Percentiles rank a stretch among this genome's conserved stretches.
Conservation (phyloP, 2,113 vertebrate species). For the Phylloscopus whistleri region DNA sequence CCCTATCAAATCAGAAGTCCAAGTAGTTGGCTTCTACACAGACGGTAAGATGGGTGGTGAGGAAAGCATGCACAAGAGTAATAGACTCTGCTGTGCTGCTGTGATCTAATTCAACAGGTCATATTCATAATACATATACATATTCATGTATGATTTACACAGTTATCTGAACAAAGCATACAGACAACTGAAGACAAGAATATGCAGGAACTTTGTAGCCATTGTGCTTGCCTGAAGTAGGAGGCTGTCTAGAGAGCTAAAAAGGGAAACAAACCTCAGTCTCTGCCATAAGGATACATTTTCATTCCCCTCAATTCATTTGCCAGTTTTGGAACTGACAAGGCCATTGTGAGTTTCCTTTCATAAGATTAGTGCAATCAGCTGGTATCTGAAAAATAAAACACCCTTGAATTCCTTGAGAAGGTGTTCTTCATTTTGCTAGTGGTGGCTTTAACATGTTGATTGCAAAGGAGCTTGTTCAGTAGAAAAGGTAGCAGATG, state of each 20-base stretch:
- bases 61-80: background rate
- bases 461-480: background rate
- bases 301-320: background rate
- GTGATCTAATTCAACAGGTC: background rate
- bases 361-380: background rate
- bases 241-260: background rate
- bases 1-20: background rate
- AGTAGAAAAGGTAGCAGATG: background rate
- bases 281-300: accelerated
- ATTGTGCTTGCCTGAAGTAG: background rate
- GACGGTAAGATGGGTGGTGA: background rate
- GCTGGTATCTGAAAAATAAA: background rate
- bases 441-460: background rate
- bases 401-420: background rate
- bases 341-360: background rate
- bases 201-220: background rate
- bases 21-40: background rate
- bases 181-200: background rate
- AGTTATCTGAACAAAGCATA: background rate
- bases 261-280: background rate
- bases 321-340: background rate
- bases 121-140: background rate
- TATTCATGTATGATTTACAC: background rate
- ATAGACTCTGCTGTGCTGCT: background rate
- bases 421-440: background rate